Base-by-base conservation (phyloP, 1,140 invertebrate species). In the Metaphire vulgaris region DNA sequence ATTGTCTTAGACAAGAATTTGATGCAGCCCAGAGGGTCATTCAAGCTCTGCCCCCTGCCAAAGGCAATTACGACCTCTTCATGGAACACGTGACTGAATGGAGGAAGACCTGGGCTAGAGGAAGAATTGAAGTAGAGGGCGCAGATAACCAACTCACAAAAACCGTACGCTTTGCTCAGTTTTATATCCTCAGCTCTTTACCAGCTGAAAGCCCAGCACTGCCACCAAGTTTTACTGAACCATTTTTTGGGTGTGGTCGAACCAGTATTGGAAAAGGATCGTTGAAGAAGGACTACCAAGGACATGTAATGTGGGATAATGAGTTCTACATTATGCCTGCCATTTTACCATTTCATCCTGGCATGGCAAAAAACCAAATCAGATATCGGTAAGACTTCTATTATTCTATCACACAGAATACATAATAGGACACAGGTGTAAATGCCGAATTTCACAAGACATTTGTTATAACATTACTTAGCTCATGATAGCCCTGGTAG, bases 251-350 rank as follows among this genome's bases (percentile, higher is more conserved):
- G 0, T 65, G 67, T 26, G 74, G 73, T 12, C 26, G 77, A 6
- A 56, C 16, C 30, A 69, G 64, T 26, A 56, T 78, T 21, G 77
- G 69, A 16, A 74, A 75, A 28, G 77, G 77, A 21, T 64, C 34
- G 29, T 21, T 56, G 0, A 72, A 72, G 28, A 72, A 68, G 30
- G 77, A 78, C 67, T 78, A 74, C 34, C 77, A 75, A 16, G 77
- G 77, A 64, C 77, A 78, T 33, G 56, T 78, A 14, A 70, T 78
- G 66, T 78, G 77, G 77, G 77, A 78, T 34, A 78, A 75, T 64
- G 77, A 78, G 74, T 41, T 78, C 14, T 75, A 78, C 74, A 76
- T 78, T 33, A 26, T 78, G 26, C 77, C 77, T 15, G 74, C 77
- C 0, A 33, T 78, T 68, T 31, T 78, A 26, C 69, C 73, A 28